A percentile compares a stretch with the other conserved stretches of the same genome.
Conservation (phyloP, 2,888 invertebrate genomes). For the Macropis europaea region DNA sequence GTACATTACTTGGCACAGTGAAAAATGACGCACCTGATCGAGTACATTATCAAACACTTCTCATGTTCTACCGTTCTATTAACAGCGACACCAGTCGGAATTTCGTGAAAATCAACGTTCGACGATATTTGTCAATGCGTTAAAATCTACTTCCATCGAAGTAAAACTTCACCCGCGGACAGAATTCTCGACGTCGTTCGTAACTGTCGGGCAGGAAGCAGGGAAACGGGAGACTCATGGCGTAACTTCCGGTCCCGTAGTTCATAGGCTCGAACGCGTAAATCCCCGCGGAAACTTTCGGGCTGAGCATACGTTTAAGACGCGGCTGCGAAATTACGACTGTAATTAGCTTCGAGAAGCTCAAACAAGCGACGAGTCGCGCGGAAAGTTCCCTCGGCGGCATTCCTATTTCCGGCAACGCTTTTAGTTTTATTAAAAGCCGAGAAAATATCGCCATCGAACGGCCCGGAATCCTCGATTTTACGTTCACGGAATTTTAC, state of each 20-base stretch:
- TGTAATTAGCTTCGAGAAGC: constrained; percentile 26
- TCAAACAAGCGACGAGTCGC: background rate
- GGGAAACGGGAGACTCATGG: background rate
- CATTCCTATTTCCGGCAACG: background rate
- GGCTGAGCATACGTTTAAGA: constrained; percentile 1
- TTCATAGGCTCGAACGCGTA: constrained; percentile 36
- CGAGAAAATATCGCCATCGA: constrained; percentile 4
- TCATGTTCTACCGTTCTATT: no score
- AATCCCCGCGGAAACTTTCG: constrained; percentile 37
- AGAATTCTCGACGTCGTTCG: constrained; percentile 30
- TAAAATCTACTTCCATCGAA: constrained; percentile 3
- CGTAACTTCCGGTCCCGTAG: constrained; percentile 30
- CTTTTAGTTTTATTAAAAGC: constrained; percentile 17
- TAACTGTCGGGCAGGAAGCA: constrained; percentile 32
- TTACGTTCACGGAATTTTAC: background rate
- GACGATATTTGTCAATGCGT: background rate
- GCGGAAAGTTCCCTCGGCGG: background rate
- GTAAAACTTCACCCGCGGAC: background rate
- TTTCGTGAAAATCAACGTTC: background rate
- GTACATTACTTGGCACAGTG: no score
- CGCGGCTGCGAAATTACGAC: constrained; percentile 15
- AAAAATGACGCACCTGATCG: no score
- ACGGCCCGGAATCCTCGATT: constrained; percentile 9
- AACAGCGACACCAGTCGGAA: constrained; percentile 5
- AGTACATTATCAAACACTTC: no score